Conservation (phyloP, 1,140 invertebrate species). For the Agrypnia vestita region DNA sequence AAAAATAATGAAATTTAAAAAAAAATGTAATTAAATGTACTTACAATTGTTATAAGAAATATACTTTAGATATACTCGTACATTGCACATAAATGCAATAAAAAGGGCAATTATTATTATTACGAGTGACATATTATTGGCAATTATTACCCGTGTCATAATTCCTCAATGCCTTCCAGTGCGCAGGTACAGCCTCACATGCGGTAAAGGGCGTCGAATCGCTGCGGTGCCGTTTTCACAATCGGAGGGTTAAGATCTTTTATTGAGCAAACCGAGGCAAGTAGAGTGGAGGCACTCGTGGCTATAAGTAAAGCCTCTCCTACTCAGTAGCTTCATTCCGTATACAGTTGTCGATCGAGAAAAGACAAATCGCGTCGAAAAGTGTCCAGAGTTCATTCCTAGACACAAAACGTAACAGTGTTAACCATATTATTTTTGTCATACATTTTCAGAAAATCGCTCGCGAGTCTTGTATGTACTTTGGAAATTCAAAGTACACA, state of each 20-base stretch:
- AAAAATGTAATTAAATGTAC: too few species aligned
- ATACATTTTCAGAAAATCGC: not conserved
- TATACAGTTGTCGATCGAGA: slow-evolving; percentile 11
- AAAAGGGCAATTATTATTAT: too few species aligned
- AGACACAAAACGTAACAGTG: slow-evolving; percentile 14
- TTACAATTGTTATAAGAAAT: too few species aligned
- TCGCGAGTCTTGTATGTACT: not conserved
- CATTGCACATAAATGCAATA: too few species aligned
- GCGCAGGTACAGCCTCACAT: not conserved
- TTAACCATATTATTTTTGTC: not conserved
- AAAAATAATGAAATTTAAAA: too few species aligned
- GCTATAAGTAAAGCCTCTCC: slow-evolving; percentile 11
- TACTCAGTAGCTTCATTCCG: not conserved
- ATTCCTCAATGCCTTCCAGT: not conserved
- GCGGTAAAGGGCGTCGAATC: slow-evolving; percentile 1
- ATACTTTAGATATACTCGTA: too few species aligned
- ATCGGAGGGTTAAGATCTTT: slow-evolving; percentile 1
- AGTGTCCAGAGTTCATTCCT: not conserved
- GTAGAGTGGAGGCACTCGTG: not conserved
- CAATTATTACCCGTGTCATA: not conserved
- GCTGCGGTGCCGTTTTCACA: not conserved
- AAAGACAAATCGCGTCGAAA: slow-evolving; percentile 7
- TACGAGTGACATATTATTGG: not conserved
- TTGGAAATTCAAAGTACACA: too few species aligned
- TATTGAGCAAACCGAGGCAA: not conserved